Base-by-base conservation (phyloP, 2,113 vertebrate species). In the Phalacrocorax brasilianus region DNA sequence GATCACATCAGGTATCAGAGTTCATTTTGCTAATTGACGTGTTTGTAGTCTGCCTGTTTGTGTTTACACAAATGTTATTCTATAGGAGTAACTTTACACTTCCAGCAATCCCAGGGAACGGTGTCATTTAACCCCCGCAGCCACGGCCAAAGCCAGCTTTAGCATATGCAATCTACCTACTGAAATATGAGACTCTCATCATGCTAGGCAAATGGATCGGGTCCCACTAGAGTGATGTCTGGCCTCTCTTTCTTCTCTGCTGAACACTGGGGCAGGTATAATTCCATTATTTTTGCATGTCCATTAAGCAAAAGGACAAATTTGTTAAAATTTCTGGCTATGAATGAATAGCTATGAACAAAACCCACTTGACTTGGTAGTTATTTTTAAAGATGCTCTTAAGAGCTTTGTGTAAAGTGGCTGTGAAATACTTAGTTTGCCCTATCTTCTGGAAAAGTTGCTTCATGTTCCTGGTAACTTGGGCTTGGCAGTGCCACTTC, bases 51-150 rank as follows among this genome's bases (percentile, higher is more conserved):
- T 47, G 55, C 50, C 38, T 55, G 33, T 40, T 85, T 74, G 82
- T 94, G 82, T 94, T 95, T 90, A 32, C 49, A 85, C 56, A 65
- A 42, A 0, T 67, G 94, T 79, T 75, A 84, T 59, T 78, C 91
- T 84, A 55, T 18, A 72, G 89, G 38, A 59, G 96, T 96, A 97
- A 96, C 82, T 87, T 76, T 40, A 97, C 76, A 74, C 67, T 65
- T 62, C n/a, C 35, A 72, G 47, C 92, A 97, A 55, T 89, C 89
- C 66, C 58, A 44, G 88, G 30, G 72, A 95, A 89, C 27, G 80
- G 82, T 77, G 50, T 88, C 66, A 9, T 68, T 55, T 93, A 66
- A 56, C 80, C 79, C 14, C 56, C 33, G 35, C 42, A 91, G 68
- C 58, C 44, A 27, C 74, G 47, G 45, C 65, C 77, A 87, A 35